A percentile compares a stretch with the other conserved stretches of the same genome.
These are phyloP conservation scores for Leptinotarsa undecemlineata DNA, from an alignment of 1,140 invertebrate genomes.

Conservation along the genomic window DNA sequence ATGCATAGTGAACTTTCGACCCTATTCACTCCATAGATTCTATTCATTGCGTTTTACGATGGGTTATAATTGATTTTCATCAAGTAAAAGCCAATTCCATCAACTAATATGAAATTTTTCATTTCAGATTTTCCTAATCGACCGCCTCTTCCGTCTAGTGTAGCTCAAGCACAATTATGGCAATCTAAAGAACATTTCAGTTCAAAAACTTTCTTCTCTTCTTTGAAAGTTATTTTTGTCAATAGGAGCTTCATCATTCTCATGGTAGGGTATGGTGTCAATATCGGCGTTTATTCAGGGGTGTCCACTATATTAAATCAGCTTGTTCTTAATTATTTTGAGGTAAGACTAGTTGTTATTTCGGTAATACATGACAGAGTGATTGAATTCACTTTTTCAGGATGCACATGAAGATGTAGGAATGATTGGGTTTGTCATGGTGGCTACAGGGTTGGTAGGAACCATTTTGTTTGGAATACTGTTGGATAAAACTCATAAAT, in stretches of 20 bases:
- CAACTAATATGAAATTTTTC: neutral
- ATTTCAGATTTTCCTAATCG: neutral
- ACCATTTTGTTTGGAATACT: conserved; percentile 69
- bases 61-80: too few relatives aligned
- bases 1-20: too few relatives aligned
- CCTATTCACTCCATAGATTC: neutral
- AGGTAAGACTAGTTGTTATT: conserved; percentile 23
- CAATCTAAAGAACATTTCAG: neutral
- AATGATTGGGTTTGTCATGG: conserved; percentile 70
- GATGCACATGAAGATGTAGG: conserved; percentile 58
- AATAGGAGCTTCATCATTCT: conserved; percentile 39
- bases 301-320: conserved; percentile 42
- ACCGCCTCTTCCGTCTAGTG: neutral
- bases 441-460: conserved; percentile 70
- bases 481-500: conserved; percentile 69
- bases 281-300: conserved; percentile 39
- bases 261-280: conserved; percentile 38
- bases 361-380: neutral
- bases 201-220: conserved; percentile 1
- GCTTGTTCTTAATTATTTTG: conserved; percentile 40
- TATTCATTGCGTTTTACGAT: neutral
- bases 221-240: neutral
- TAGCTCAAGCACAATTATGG: neutral
- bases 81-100: neutral
- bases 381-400: neutral